Percentiles rank a stretch among this genome's conserved stretches.
Evolutionary conservation across 2,113 vertebrate species (phyloP).

Genomic region (Ochotona princeps): DNA sequence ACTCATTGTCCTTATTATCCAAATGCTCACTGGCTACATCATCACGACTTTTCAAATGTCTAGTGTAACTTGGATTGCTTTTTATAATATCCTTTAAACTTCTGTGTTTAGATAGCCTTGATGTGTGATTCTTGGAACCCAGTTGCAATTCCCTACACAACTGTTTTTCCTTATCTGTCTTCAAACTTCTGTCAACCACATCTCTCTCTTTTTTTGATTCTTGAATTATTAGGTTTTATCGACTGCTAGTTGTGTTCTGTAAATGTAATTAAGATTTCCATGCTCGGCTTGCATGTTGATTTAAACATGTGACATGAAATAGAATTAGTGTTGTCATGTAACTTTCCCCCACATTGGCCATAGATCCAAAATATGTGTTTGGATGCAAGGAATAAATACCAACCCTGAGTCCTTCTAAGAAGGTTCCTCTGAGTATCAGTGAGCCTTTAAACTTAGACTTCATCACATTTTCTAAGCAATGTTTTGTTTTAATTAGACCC

Average conservation of each 20-base stretch:
- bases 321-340: background rate
- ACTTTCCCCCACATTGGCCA: background rate
- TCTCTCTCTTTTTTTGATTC: background rate
- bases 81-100: background rate
- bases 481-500: background rate
- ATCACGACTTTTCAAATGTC: background rate
- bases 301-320: constrained; percentile 3
- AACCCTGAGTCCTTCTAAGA: background rate
- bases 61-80: background rate
- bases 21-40: background rate
- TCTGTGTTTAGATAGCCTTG: background rate
- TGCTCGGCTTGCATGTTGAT: background rate
- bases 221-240: background rate
- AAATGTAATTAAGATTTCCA: constrained; percentile 8
- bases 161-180: background rate
- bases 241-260: background rate
- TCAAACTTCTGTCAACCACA: background rate
- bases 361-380: background rate
- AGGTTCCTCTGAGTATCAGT: background rate
- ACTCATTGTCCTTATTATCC: background rate
- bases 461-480: background rate
- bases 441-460: background rate
- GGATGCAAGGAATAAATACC: background rate
- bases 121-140: background rate
- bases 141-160: background rate